A percentile compares a stretch with the other conserved stretches of the same genome.
These are phyloP conservation scores for Athalia cordata DNA, from an alignment of 2,888 invertebrate species.

Conservation along the genomic window DNA sequence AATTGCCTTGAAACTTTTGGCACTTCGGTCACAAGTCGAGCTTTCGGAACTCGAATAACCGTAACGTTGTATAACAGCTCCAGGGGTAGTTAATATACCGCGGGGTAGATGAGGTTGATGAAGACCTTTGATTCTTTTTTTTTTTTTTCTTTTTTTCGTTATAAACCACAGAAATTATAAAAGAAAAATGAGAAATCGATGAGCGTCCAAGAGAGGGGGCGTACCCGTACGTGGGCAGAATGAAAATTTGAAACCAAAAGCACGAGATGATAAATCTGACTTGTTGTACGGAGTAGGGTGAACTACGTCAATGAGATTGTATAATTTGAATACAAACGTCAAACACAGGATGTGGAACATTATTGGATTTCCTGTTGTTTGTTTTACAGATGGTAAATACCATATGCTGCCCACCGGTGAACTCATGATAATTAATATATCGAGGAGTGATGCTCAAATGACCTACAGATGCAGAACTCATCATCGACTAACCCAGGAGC, in stretches of 20 bases:
- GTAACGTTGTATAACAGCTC: too few species aligned
- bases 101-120: too few species aligned
- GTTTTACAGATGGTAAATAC: constrained; percentile 75
- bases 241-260: background rate
- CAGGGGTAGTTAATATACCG: too few species aligned
- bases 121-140: too few species aligned
- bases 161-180: background rate
- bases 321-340: constrained; percentile 32
- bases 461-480: constrained; percentile 78
- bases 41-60: too few species aligned
- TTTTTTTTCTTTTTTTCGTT: background rate
- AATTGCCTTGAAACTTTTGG: background rate
- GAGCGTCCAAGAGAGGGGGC: too few species aligned
- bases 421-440: constrained; percentile 78
- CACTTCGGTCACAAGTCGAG: background rate
- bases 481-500: constrained; percentile 78
- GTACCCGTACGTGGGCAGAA: background rate
- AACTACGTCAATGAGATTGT: constrained; percentile 20
- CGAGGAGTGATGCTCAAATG: constrained; percentile 76
- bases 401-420: constrained; percentile 79
- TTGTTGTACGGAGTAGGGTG: background rate
- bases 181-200: background rate
- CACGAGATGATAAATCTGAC: background rate
- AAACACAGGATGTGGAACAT: constrained; percentile 21
- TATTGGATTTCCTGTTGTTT: constrained; percentile 27